A percentile compares a stretch with the other conserved stretches of the same genome.
Evolutionary conservation across 2,113 vertebrate genomes (phyloP).

Genomic region (Promerops cafer): DNA sequence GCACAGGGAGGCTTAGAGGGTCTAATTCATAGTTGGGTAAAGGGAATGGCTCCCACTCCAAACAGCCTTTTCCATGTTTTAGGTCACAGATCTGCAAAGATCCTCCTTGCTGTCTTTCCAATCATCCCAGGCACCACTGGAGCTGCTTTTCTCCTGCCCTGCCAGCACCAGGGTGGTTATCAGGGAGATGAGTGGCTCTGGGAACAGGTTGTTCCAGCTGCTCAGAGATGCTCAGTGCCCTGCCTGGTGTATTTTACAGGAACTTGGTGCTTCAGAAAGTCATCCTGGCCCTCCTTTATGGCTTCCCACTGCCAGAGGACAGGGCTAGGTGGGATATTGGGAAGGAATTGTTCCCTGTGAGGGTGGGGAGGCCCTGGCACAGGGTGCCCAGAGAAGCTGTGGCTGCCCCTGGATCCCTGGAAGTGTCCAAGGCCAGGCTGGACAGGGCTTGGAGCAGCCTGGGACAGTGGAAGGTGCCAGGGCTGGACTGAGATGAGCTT

Average conservation of each 20-base stretch:
- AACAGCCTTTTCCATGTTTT: not conserved
- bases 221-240: not conserved
- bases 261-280: not conserved
- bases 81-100: not conserved
- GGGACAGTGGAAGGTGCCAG: rapidly evolving
- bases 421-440: not conserved
- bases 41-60: not conserved
- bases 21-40: not conserved
- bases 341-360: rapidly evolving
- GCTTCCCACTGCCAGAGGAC: not conserved
- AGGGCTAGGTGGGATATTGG: rapidly evolving
- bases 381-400: not conserved
- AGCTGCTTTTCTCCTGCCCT: not conserved
- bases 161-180: not conserved
- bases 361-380: rapidly evolving
- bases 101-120: rapidly evolving
- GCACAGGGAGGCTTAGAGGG: not conserved
- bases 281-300: not conserved
- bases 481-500: rapidly evolving
- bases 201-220: not conserved
- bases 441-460: rapidly evolving
- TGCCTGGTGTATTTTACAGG: not conserved
- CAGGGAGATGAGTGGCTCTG: not conserved
- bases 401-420: not conserved
- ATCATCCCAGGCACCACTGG: not conserved